Evolutionary conservation across 2,888 invertebrate genomes (phyloP).

Genomic region (Xylocampa areola): DNA sequence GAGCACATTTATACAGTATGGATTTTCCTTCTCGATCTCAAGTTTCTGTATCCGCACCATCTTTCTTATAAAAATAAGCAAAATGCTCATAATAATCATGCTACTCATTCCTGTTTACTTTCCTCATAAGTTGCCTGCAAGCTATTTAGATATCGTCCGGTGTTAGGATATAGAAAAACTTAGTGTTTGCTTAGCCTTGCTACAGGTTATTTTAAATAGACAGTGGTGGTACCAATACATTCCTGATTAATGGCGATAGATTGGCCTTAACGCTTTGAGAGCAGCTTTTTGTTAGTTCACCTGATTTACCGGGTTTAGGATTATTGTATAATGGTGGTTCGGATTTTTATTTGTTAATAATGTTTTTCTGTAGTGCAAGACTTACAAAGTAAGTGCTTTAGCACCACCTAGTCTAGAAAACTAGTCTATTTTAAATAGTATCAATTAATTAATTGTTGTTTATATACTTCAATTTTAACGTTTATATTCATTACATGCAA

Average conservation of each 20-base stretch:
- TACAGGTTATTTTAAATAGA: constrained; percentile 64
- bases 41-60: background rate
- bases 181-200: constrained; percentile 54
- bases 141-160: constrained; percentile 60
- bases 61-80: background rate
- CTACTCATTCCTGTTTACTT: constrained; percentile 37
- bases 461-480: no score
- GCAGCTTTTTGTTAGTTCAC: constrained; percentile 63
- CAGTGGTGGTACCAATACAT: constrained; percentile 70
- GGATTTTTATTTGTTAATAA: background rate
- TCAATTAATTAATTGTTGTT: no score
- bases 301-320: constrained; percentile 44
- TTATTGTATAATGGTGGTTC: constrained; percentile 39
- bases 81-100: constrained; percentile 3
- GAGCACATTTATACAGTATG: no score
- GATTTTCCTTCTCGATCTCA: no score
- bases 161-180: constrained; percentile 59
- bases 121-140: constrained; percentile 48
- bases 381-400: no score
- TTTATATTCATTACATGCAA: no score
- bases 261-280: constrained; percentile 66
- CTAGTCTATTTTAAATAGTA: no score
- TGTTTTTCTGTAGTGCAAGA: background rate
- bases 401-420: no score
- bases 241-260: constrained; percentile 81